Base-by-base conservation (phyloP, 2,797 vertebrate species). In the Galaxias olidus region DNA sequence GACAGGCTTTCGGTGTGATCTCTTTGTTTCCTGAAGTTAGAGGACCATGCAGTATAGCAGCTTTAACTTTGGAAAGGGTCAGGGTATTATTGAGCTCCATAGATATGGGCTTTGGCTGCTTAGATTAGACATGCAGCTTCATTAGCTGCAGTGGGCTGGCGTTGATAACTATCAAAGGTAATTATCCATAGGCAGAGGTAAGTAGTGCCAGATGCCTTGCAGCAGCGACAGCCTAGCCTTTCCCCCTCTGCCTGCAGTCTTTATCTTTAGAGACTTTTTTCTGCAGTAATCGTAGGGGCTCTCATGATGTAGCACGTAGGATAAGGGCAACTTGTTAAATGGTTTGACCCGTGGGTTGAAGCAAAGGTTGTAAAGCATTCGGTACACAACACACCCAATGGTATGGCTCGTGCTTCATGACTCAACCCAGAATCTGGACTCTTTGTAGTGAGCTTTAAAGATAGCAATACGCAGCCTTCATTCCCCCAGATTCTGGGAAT, bases 401-500 rank as follows among this genome's bases (percentile, higher is more conserved):
- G 4, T 9, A 41, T 10, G 17, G 4, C 15, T 10, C 10, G 9
- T 10, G 17, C 20, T 19, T 11, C 17, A 53, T 8, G 15, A 30
- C 20, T 13, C 19, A 47, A 14, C 8, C 13, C 45, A 47, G 45
- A 47, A 8, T 47, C 18, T 40, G 11, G 20, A 19, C 11, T 11
- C 15, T 10, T 52, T 14, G 17, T 3, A 1, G 4, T 14, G 10
- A 51, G 8, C 8, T n/a, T 52, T 58, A 12, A 10, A 42, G 4
- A 48, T 47, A 20, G 17, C 59, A 19, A 47, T 48, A 52, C n/a
- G 10, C 47, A 45, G 52, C 48, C 61, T 42, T 43, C 44, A 17
- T 30, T 68, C 40, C 64, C 58, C 57, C 59, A 61, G 46, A 73
- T 76, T 70, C 71, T 73, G 72, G 70, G 64, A 82, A 77, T 81